Conservation (phyloP, 1,140 invertebrate species). For the Heliconius melpomene region DNA sequence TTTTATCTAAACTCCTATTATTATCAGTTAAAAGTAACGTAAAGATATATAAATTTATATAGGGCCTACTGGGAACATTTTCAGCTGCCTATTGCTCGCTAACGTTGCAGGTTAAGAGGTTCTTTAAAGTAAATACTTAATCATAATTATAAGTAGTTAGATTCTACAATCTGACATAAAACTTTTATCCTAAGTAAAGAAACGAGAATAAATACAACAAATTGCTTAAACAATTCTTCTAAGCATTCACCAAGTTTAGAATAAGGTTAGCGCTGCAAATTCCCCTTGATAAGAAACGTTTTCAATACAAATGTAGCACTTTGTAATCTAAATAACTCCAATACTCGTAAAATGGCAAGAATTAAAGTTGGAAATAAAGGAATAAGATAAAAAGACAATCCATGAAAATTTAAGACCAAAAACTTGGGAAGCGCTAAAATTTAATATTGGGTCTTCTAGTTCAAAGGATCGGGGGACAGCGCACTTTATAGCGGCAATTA, state of each 20-base stretch:
- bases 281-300: neutral
- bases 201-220: neutral
- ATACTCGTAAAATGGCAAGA: constrained; percentile 26
- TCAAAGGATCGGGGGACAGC: constrained; percentile 61
- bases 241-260: neutral
- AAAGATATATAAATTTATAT: too few relatives aligned
- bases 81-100: too few relatives aligned
- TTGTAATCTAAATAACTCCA: constrained; percentile 4
- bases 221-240: neutral
- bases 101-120: too few relatives aligned
- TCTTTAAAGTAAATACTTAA: too few relatives aligned
- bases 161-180: neutral
- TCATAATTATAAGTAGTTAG: too few relatives aligned
- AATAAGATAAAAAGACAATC: constrained; percentile 53
- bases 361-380: constrained; percentile 69
- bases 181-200: neutral
- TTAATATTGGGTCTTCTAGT: constrained; percentile 61
- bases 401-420: constrained; percentile 64
- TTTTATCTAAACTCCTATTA: too few relatives aligned
- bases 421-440: constrained; percentile 69
- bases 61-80: too few relatives aligned
- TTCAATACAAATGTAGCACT: constrained; percentile 12
- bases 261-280: neutral
- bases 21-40: too few relatives aligned
- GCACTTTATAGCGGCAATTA: constrained; percentile 74